phyloP scores from a whole-genome alignment of 2,113 vertebrate species.

The Chamaea fasciata region DNA sequence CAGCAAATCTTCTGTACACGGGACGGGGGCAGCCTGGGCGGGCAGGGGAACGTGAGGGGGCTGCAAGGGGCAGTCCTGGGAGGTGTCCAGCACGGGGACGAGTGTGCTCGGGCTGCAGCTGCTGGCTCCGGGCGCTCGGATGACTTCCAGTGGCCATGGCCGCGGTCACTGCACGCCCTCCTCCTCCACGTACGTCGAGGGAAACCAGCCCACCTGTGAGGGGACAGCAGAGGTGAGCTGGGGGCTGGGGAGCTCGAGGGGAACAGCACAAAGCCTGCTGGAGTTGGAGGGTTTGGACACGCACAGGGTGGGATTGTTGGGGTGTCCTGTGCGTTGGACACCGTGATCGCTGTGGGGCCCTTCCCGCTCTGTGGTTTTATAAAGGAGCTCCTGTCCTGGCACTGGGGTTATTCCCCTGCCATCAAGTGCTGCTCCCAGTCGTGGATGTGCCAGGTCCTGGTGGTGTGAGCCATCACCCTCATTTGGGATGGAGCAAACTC shows the following conservation, averaged over 20 bases:
- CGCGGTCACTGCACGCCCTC: slow-evolving; percentile 83
- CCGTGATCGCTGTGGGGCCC: rapidly evolving
- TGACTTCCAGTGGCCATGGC: background rate
- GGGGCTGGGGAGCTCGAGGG: background rate
- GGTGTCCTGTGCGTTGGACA: background rate
- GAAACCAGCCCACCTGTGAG: slow-evolving; percentile 94
- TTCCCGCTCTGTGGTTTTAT: background rate
- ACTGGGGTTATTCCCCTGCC: background rate
- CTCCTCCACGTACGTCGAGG: slow-evolving; percentile 96
- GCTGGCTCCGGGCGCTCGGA: slow-evolving; percentile 31
- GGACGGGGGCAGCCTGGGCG: background rate
- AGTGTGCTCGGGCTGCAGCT: slow-evolving; percentile 40
- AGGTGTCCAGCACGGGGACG: background rate
- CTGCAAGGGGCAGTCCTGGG: background rate
- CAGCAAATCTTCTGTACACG: slow-evolving; percentile 72
- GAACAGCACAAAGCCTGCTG: background rate
- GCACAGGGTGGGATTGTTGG: background rate
- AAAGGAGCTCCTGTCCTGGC: too few species aligned
- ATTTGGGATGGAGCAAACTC: background rate
- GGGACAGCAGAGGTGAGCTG: background rate
- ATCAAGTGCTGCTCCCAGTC: rapidly evolving
- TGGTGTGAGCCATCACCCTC: rapidly evolving
- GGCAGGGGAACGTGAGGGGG: background rate
- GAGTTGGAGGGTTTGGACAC: background rate
- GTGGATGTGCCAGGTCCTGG: rapidly evolving